Percentiles rank a stretch among this genome's conserved stretches.
These are phyloP conservation scores for Sebastes flavidus DNA, from an alignment of 2,797 vertebrate species.

Conservation along the genomic window DNA sequence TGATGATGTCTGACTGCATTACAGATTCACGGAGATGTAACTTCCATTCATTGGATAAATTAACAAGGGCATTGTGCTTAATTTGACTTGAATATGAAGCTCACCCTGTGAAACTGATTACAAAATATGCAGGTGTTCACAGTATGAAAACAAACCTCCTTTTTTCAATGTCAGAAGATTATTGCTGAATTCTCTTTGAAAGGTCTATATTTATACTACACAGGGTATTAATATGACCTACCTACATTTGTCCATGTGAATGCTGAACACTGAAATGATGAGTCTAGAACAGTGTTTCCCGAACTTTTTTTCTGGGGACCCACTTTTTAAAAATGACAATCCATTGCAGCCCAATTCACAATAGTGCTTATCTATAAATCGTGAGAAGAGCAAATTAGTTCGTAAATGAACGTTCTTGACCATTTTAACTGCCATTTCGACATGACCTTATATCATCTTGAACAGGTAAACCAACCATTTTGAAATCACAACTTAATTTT, in stretches of 20 bases:
- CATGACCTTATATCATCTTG: too few species aligned
- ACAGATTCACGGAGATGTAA: not conserved
- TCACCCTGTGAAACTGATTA: slow-evolving; percentile 17
- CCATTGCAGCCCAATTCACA: too few species aligned
- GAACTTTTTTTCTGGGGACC: too few species aligned
- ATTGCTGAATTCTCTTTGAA: not conserved
- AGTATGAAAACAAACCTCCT: slow-evolving; percentile 3
- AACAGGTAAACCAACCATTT: too few species aligned
- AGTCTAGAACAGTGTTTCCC: not conserved
- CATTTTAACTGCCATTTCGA: too few species aligned
- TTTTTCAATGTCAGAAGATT: not conserved
- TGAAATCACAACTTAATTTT: too few species aligned
- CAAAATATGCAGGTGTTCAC: slow-evolving; percentile 29
- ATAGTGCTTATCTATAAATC: too few species aligned
- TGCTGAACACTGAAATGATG: not conserved
- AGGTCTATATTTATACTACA: not conserved
- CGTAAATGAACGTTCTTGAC: too few species aligned
- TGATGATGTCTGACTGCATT: slow-evolving; percentile 15
- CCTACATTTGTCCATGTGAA: not conserved
- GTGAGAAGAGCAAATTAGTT: too few species aligned
- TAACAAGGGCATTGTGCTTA: slow-evolving; percentile 4
- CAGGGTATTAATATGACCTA: not conserved
- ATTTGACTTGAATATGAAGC: slow-evolving; percentile 3
- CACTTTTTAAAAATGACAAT: too few species aligned
- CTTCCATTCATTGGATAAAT: slow-evolving; percentile 19